Evolutionary conservation across 1,140 invertebrate genomes (phyloP), one percentile per base, ranked within the genome.

Genomic region (Caenorhabditis inopinata): DNA sequence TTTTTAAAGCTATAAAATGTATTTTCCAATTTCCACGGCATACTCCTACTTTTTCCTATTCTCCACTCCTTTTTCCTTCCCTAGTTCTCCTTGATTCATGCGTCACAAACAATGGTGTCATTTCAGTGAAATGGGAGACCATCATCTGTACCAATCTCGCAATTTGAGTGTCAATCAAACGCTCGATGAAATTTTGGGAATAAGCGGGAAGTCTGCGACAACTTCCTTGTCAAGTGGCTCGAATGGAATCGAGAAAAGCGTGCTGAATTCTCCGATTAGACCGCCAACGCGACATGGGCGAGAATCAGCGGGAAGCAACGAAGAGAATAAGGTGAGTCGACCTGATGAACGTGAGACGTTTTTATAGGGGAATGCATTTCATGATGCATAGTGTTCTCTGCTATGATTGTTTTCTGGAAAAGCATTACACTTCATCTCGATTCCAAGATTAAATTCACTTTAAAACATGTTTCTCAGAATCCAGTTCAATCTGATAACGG

Each of bases 231-330:
- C 47, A 16, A 76, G 74, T 62, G 23, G 23, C 14, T 62, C 53
- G 9, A 62, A 32, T 62, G 21, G 49, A 25, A 25, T 9, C 23
- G 53, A 76, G 23, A 47, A 48, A 18, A 46, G 49, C 21, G 18
- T 51, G 25, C 25, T 77, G 29, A 77, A 77, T 18, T 77, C 76
- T 18, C 29, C 76, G n/a, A 18, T 29, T 14, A 16, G 76, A 9
- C 76, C 76, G 16, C 76, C 76, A 21, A 77, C 76, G 14, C 35
- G 76, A 23, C 76, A 77, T 42, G 76, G 76, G 2, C 53, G 76
- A 46, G 76, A 77, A 35, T 77, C 76, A 4, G n/a, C 53, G 21
- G 49, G 76, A 49, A 77, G 76, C 42, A 77, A 77, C 38, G 76
- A 77, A 29, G 76, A 77, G 32, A 77, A 77, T 25, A 77, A 77